These are phyloP conservation scores for Metopia argyrocephala DNA, from an alignment of 2,888 invertebrate species.

Conservation along the genomic window DNA sequence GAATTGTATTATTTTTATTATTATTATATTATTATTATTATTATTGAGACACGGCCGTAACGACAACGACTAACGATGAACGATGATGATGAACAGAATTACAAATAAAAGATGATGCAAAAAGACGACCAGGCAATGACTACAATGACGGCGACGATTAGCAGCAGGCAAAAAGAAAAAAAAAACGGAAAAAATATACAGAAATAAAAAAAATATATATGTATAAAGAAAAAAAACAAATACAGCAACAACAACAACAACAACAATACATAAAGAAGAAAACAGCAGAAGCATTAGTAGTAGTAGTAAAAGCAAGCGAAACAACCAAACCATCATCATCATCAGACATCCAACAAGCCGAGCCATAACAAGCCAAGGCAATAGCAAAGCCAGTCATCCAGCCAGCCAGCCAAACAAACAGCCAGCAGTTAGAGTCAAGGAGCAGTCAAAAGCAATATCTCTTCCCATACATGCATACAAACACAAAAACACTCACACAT, in stretches of 20 bases:
- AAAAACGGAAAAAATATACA: slow-evolving; percentile 33
- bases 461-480: slow-evolving; percentile 39
- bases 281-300: slow-evolving; percentile 29
- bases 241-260: slow-evolving; percentile 47
- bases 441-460: slow-evolving; percentile 61
- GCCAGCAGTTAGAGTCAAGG: slow-evolving; percentile 63
- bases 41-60: slow-evolving; percentile 64
- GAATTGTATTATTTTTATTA: slow-evolving; percentile 40
- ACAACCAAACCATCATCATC: slow-evolving; percentile 47
- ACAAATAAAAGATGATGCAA: slow-evolving; percentile 78
- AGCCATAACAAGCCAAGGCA: slow-evolving; percentile 57
- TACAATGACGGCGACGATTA: slow-evolving; percentile 73
- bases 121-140: slow-evolving; percentile 68
- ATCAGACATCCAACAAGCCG: slow-evolving; percentile 52
- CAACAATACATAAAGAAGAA: not conserved
- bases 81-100: slow-evolving; percentile 78
- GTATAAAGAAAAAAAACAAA: slow-evolving; percentile 25
- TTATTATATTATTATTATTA: slow-evolving; percentile 34
- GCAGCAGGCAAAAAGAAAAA: slow-evolving; percentile 67
- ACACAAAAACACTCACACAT: slow-evolving; percentile 29
- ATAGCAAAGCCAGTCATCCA: slow-evolving; percentile 43
- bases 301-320: slow-evolving; percentile 53
- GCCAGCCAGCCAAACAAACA: slow-evolving; percentile 22
- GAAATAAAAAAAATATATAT: slow-evolving; percentile 33
- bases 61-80: slow-evolving; percentile 73